phyloP scores from a whole-genome alignment of 1,140 invertebrate genomes.

The Elysia chlorotica region DNA sequence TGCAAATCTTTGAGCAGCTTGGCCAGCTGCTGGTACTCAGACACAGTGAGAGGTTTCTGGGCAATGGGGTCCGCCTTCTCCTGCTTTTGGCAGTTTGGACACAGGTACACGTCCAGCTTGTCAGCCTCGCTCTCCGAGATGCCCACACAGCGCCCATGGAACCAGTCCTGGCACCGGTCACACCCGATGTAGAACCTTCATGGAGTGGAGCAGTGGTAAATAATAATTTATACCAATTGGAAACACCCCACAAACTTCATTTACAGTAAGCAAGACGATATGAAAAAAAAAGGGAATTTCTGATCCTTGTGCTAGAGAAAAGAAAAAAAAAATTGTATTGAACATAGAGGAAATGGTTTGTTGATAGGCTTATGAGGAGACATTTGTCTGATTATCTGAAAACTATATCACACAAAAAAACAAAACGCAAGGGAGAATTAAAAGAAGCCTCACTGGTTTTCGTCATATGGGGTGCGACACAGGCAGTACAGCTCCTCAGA shows the following conservation, averaged over 20 bases:
- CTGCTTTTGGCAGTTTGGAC: slow-evolving; percentile 90
- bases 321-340: too few species aligned
- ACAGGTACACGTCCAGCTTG: slow-evolving; percentile 94
- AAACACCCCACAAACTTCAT: too few species aligned
- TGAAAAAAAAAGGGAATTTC: background rate
- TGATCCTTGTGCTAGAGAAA: too few species aligned
- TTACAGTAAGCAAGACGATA: too few species aligned
- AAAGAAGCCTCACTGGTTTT: slow-evolving; percentile 95
- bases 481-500: slow-evolving; percentile 91
- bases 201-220: too few species aligned
- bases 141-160: slow-evolving; percentile 96
- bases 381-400: too few species aligned
- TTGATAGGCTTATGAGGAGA: too few species aligned
- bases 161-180: slow-evolving; percentile 98
- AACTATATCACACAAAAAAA: too few species aligned
- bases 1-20: slow-evolving; percentile 22
- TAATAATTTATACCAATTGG: too few species aligned
- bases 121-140: slow-evolving; percentile 93
- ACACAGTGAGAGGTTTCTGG: slow-evolving; percentile 74
- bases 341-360: too few species aligned
- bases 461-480: slow-evolving; percentile 95
- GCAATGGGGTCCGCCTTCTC: slow-evolving; percentile 56
- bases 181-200: slow-evolving; percentile 96
- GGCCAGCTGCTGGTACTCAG: slow-evolving; percentile 18
- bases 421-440: too few species aligned